phyloP scores from a whole-genome alignment of 2,113 vertebrate species.

The Micronisus gabar region DNA sequence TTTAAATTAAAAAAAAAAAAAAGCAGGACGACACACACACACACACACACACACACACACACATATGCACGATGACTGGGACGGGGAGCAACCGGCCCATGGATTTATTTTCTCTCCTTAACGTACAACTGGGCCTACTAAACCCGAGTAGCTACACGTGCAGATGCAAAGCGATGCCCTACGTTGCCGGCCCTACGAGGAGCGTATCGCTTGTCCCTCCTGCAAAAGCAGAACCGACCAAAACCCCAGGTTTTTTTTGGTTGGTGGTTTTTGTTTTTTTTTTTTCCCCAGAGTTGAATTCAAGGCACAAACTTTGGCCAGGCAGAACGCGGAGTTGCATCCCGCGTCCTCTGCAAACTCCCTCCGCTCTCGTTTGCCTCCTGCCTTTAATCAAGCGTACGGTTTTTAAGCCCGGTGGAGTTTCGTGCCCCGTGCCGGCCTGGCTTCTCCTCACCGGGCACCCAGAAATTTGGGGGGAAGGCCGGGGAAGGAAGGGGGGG shows the following conservation, averaged over 20 bases:
- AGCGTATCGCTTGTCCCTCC: background rate
- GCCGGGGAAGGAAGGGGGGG: background rate
- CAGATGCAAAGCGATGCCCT: background rate
- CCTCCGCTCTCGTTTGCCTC: background rate
- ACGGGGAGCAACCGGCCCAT: background rate
- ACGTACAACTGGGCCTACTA: conserved; percentile 41
- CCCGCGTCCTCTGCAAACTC: background rate
- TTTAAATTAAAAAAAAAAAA: background rate
- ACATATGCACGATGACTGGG: background rate
- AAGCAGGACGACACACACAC: too few species aligned
- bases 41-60: too few species aligned
- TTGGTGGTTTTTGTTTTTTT: too few species aligned
- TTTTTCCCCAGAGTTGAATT: background rate
- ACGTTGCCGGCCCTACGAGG: background rate
- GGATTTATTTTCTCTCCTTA: conserved; percentile 33
- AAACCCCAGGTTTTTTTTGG: background rate
- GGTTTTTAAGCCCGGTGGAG: background rate
- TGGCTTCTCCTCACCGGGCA: background rate
- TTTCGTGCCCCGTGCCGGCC: background rate
- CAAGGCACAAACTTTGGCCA: conserved; percentile 17
- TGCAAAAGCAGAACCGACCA: background rate
- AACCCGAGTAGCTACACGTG: background rate
- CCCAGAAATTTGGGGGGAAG: background rate
- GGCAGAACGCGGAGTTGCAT: background rate
- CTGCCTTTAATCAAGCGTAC: background rate